A percentile compares a stretch with the other conserved stretches of the same genome.
These are phyloP conservation scores for Callorhinus ursinus DNA, from an alignment of 2,113 vertebrate species.

Conservation along the genomic window DNA sequence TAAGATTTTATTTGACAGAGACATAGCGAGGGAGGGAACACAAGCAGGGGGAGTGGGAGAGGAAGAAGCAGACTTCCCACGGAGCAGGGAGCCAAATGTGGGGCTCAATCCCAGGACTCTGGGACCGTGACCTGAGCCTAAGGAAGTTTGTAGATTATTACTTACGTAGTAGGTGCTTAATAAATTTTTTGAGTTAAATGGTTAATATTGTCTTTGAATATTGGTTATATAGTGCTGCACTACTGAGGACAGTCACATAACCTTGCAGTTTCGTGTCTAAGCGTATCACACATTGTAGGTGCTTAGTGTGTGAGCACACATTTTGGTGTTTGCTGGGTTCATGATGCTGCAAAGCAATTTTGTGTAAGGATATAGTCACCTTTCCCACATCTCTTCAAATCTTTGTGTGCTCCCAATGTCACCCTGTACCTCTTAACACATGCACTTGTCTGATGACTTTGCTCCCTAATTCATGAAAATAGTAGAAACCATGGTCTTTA, in stretches of 20 bases:
- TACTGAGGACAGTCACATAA: not conserved
- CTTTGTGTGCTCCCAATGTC: not conserved
- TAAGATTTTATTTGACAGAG: no score
- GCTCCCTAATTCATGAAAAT: not conserved
- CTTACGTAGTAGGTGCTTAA: not conserved
- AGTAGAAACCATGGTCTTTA: not conserved
- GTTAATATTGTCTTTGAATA: not conserved
- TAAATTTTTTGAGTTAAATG: not conserved
- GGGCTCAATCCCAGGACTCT: no score
- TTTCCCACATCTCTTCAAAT: not conserved
- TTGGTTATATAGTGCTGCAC: not conserved
- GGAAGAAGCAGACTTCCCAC: no score
- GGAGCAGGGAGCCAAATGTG: no score
- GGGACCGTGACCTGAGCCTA: no score
- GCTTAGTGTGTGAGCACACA: not conserved
- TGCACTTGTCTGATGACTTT: not conserved
- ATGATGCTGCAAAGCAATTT: not conserved
- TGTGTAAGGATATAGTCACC: not conserved
- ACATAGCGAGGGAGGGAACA: no score
- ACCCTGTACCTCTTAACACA: not conserved
- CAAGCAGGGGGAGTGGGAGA: no score
- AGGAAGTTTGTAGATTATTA: not conserved
- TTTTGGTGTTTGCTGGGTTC: not conserved
- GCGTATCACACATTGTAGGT: not conserved
- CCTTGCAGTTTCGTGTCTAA: not conserved